These are phyloP conservation scores for Danio aesculapii DNA, from an alignment of 2,797 vertebrate species.

Conservation along the genomic window DNA sequence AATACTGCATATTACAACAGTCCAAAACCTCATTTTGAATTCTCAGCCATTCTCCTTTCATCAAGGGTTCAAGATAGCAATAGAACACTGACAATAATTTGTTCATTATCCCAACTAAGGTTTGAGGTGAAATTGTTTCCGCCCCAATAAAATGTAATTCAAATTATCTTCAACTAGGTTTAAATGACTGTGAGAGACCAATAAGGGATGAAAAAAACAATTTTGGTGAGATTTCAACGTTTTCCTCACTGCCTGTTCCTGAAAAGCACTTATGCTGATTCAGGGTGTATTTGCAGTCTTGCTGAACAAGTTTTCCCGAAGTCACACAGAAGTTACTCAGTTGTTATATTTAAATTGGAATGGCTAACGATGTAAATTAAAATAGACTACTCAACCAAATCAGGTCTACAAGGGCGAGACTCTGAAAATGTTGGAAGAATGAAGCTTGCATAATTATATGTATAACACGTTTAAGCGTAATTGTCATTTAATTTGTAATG, in stretches of 20 bases:
- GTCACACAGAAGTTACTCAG: not conserved
- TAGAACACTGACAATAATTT: constrained; percentile 9
- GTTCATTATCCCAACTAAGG: constrained; percentile 14
- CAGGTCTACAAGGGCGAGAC: not conserved
- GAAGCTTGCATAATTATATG: constrained; percentile 45
- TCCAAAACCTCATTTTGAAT: constrained; percentile 3
- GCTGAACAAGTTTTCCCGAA: not conserved
- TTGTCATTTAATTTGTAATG: constrained; percentile 35
- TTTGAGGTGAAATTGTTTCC: constrained; percentile 24
- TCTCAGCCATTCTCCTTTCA: constrained; percentile 4
- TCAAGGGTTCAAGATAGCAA: constrained; percentile 6
- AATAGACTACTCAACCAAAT: not conserved
- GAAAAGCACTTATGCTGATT: not conserved
- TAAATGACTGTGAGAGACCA: constrained; percentile 46
- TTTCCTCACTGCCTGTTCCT: constrained; percentile 9
- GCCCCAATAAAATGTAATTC: constrained; percentile 66
- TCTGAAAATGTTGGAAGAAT: not conserved
- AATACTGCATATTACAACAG: not conserved
- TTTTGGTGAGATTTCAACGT: not conserved
- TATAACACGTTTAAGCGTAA: constrained; percentile 26
- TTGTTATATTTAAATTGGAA: constrained; percentile 5
- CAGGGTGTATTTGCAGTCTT: not conserved
- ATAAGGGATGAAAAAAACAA: not conserved
- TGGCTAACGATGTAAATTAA: constrained; percentile 1
- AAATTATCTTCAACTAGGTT: constrained; percentile 65